Evolutionary conservation across 2,113 vertebrate species (phyloP).

Genomic region (Gasterosteus aculeatus): DNA sequence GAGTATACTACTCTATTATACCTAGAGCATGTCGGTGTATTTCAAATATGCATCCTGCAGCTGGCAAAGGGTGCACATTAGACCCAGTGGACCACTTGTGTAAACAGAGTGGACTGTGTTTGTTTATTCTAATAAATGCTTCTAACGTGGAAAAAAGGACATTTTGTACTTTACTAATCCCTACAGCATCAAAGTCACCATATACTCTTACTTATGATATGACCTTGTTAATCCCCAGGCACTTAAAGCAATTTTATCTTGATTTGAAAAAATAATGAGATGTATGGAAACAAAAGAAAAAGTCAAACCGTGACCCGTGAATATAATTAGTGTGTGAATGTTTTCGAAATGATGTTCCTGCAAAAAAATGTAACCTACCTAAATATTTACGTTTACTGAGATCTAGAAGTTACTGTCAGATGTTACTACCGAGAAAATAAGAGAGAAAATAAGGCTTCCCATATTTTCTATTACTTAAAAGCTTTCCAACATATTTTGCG

Average conservation of each 20-base stretch:
- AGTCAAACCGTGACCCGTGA: conserved; percentile 44
- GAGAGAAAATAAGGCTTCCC: background rate
- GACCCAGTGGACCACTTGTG: conserved; percentile 48
- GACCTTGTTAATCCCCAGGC: conserved; percentile 65
- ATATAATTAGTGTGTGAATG: conserved; percentile 51
- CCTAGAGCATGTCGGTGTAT: conserved; percentile 16
- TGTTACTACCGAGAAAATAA: background rate
- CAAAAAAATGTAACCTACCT: background rate
- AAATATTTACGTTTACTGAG: conserved; percentile 30
- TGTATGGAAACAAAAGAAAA: conserved; percentile 53
- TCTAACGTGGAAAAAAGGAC: conserved; percentile 40
- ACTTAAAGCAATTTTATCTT: conserved; percentile 62
- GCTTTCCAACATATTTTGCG: background rate
- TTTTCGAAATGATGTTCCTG: background rate
- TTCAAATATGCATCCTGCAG: conserved; percentile 26
- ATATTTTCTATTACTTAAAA: conserved; percentile 1
- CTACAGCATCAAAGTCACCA: conserved; percentile 37
- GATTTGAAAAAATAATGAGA: conserved; percentile 68
- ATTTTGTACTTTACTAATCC: conserved; percentile 58
- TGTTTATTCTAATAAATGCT: conserved; percentile 45
- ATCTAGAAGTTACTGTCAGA: background rate
- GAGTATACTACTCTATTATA: conserved; percentile 59
- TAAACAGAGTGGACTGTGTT: conserved; percentile 42
- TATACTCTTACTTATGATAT: conserved; percentile 51
- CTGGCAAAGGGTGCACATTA: conserved; percentile 37